These are phyloP conservation scores for Apogon talboti DNA, from an alignment of 2,797 vertebrate species.

Conservation along the genomic window DNA sequence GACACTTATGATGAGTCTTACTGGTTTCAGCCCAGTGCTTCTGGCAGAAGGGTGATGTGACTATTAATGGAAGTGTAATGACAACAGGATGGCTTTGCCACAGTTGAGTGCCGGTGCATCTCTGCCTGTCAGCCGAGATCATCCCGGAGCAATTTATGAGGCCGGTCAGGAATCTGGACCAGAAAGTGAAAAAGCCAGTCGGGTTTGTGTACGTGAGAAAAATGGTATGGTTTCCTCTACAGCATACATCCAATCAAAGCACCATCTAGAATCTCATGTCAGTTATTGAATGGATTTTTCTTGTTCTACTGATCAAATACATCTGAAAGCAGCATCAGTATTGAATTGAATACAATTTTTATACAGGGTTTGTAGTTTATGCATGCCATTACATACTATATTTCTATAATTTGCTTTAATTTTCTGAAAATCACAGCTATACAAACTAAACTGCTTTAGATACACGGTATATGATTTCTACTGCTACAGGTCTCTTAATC, in stretches of 20 bases:
- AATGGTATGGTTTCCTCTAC: conserved; percentile 18
- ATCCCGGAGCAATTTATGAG: conserved; percentile 32
- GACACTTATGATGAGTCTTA: conserved; percentile 54
- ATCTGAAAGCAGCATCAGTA: no score
- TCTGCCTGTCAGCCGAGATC: conserved; percentile 41
- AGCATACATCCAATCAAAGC: conserved; percentile 7
- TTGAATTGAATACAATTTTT: no score
- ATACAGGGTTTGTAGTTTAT: no score
- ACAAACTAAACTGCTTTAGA: no score
- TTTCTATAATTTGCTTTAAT: no score
- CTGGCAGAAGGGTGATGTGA: conserved; percentile 52
- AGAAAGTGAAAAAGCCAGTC: conserved; percentile 8
- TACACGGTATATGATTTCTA: no score
- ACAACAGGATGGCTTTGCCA: conserved; percentile 59
- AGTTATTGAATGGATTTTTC: neutral
- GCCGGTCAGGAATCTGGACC: conserved; percentile 12
- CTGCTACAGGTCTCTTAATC: no score
- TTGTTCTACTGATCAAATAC: no score
- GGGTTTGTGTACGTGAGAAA: conserved; percentile 14
- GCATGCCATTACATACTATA: no score
- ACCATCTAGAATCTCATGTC: neutral
- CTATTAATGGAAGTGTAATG: conserved; percentile 70
- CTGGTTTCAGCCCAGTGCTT: conserved; percentile 61
- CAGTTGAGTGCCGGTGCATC: conserved; percentile 45
- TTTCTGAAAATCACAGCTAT: no score